phyloP scores from a whole-genome alignment of 2,113 vertebrate species.

The Ibidorhyncha struthersii region DNA sequence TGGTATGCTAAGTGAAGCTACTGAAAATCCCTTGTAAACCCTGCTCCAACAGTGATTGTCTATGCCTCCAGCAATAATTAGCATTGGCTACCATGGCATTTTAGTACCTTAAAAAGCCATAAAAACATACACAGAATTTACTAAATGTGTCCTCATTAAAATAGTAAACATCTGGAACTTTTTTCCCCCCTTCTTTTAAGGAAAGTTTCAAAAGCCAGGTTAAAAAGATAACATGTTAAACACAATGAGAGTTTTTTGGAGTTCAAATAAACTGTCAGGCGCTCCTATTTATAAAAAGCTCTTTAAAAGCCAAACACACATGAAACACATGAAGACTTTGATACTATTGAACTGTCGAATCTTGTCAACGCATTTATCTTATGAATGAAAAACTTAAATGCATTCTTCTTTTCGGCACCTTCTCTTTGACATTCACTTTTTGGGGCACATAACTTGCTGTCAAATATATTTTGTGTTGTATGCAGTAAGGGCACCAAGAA shows the following conservation, averaged over 20 bases:
- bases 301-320: constrained; percentile 27
- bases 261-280: not conserved
- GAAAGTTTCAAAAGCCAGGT: not conserved
- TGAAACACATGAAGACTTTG: not conserved
- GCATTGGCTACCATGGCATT: not conserved
- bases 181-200: not conserved
- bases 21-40: not conserved
- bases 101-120: not conserved
- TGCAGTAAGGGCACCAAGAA: not conserved
- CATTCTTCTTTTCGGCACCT: not conserved
- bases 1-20: not conserved
- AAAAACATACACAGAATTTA: not conserved
- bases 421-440: not conserved
- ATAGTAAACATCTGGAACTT: not conserved
- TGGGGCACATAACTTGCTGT: not conserved
- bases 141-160: not conserved
- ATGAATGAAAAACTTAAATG: not conserved
- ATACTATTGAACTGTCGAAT: constrained; percentile 27
- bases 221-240: not conserved
- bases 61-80: not conserved
- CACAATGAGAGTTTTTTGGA: not conserved
- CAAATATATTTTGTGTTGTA: not conserved
- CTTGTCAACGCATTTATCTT: not conserved
- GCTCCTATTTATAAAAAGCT: not conserved
- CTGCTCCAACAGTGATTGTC: not conserved